phyloP scores from a whole-genome alignment of 2,888 invertebrate genomes.

The Taphrorychus bicolor region DNA sequence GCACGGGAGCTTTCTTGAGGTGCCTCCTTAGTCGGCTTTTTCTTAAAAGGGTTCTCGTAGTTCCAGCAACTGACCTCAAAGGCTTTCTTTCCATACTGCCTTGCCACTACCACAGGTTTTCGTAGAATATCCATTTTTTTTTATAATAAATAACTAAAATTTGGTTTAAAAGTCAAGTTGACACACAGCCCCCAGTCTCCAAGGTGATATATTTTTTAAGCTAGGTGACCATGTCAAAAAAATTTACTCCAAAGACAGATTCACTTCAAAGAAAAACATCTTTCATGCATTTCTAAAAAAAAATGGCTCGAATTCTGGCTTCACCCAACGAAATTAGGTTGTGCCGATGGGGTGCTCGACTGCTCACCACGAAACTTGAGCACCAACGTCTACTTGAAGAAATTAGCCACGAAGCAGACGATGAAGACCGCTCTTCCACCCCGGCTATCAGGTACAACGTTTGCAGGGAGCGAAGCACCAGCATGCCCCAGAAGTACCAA shows the following conservation, averaged over 20 bases:
- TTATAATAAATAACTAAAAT: neutral
- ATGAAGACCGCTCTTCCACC: conserved; percentile 18
- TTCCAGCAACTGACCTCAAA: neutral
- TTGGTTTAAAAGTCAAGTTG: neutral
- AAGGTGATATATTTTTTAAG: neutral
- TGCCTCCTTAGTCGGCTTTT: neutral
- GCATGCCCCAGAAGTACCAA: conserved; percentile 27
- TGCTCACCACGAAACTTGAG: conserved; percentile 30
- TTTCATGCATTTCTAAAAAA: conserved; percentile 12
- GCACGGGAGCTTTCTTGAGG: neutral
- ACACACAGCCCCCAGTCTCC: no score
- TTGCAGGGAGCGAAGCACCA: conserved; percentile 41
- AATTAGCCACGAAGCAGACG: conserved; percentile 29
- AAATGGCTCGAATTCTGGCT: conserved; percentile 15
- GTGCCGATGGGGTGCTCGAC: neutral
- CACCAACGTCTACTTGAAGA: conserved; percentile 19
- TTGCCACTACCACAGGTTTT: neutral
- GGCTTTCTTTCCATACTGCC: neutral
- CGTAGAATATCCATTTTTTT: neutral
- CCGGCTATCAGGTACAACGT: conserved; percentile 44
- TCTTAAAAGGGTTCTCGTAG: neutral
- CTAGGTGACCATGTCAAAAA: neutral
- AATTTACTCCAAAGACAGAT: neutral
- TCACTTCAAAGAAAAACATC: neutral
- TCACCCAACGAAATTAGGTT: conserved; percentile 1